Base-by-base conservation (phyloP, 2,113 vertebrate genomes). In the Ictidomys tridecemlineatus region DNA sequence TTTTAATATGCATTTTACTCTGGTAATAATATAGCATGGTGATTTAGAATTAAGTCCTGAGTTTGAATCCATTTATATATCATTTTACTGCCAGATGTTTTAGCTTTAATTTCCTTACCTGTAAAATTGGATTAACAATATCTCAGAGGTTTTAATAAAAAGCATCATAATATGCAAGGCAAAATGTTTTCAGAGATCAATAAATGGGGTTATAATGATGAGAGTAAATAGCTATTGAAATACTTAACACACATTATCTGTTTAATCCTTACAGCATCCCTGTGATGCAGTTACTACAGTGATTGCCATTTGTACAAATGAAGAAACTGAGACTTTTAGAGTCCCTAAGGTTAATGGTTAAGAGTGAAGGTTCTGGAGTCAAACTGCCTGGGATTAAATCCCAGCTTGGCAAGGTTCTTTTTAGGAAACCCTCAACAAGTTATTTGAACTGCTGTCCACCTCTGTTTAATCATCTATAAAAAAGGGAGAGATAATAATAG, bases 381-480 rank as follows among this genome's bases (percentile, higher is more conserved):
- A 78, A n/a, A 28, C 7, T 74, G 20, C 74, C 56, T 78, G 39
- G 45, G 51, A 26, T 32, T 67, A 48, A 88, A 91, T 80, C 61
- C 76, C 17, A 70, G 24, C 4, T 82, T 61, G 58, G 67, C 69
- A 94, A 56, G 32, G 56, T 56, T 76, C 56, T 84, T 79, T 92
- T 42, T 65, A 92, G 87, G 85, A 87, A 79, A 76, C 11, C 80
- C 48, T 87, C 56, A 42, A 26, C 48, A 79, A 84, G 34, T 86
- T 85, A 74, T 69, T 89, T 74, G 88, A 89, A 72, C 20, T 30
- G 74, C 37, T 96, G 5, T 58, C 51, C 39, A 37, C 20, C 85
- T 95, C 51, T 88, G 28, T 93, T 91, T 85, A 48, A 78, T 91
- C 32, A 28, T 85, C 24, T 87, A 7, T 90, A 94, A 94, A 92